Evolutionary conservation across 2,888 invertebrate genomes (phyloP), one percentile per base, ranked within the genome.

Genomic region (Caenorhabditis wallacei): DNA sequence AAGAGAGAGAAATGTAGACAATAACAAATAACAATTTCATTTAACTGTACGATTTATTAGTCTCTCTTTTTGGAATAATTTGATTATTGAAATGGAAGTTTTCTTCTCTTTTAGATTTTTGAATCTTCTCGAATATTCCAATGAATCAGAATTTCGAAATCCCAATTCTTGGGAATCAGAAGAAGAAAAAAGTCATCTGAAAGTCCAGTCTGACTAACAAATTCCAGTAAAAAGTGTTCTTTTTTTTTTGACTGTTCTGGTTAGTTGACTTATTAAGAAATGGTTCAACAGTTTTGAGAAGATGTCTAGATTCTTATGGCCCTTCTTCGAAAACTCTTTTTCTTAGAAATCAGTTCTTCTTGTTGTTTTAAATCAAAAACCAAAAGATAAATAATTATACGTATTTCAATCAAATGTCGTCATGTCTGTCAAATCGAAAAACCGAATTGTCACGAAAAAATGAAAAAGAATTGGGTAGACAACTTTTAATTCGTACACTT

Each of bases 161-260:
- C 18, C 8, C 46, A 48, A 3, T 48, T 48, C 18, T 3, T 30
- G 8, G 30, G 8, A 30, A 30, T 30, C 30, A 30, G 30, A 30
- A 30, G 30, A 30, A 48, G 18, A 48, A n/a, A 48, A 8, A 48
- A 48, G 18, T 18, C n/a, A n/a, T n/a, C 40, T 40, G 10, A 40
- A 40, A 40, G 40, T 40, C 46, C 18, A 48, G 46, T 48, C 46
- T 48, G 46, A 48, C 46, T 48, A n/a, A 43, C 18, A 48, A 18
- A 7, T 18, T 48, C 46, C 18, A 48, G n/a, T 18, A 7, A 43
- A 63, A 40, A 40, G 53, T 40, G 66, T 54, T 51, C 66, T 18
- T 37, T 26, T 35, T 16, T 24, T 20, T 20, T 40, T 40, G 40
- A 40, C 13, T 22, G 59, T 69, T 69, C 69, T 46, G 57, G 69